Evolutionary conservation across 2,888 invertebrate genomes (phyloP).

Genomic region (Lycaena phlaeas): DNA sequence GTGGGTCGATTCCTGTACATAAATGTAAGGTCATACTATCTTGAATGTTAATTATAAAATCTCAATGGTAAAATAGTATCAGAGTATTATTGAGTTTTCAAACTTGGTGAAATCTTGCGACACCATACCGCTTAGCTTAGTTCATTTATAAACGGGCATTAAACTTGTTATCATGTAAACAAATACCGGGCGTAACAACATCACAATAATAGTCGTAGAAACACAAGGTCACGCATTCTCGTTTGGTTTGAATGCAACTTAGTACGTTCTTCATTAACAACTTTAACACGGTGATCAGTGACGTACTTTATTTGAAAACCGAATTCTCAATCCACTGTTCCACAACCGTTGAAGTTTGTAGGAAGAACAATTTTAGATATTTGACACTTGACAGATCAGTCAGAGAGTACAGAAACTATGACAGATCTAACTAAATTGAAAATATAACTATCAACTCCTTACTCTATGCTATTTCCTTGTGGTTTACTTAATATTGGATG

Average conservation of each 20-base stretch:
- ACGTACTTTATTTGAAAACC: slow-evolving; percentile 44
- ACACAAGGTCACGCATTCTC: slow-evolving; percentile 41
- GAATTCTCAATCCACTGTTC: slow-evolving; percentile 19
- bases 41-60: slow-evolving; percentile 31
- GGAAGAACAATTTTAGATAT: neutral
- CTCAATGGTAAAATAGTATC: slow-evolving; percentile 28
- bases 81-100: slow-evolving; percentile 29
- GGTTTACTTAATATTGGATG: too few relatives aligned
- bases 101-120: slow-evolving; percentile 27
- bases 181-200: slow-evolving; percentile 52
- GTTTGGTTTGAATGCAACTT: slow-evolving; percentile 33
- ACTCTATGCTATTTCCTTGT: too few relatives aligned
- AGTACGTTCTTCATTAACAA: slow-evolving; percentile 36
- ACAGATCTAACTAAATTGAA: too few relatives aligned
- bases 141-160: slow-evolving; percentile 27
- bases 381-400: slow-evolving; percentile 1
- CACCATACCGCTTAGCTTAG: slow-evolving; percentile 31
- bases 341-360: slow-evolving; percentile 33
- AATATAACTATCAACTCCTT: too few relatives aligned
- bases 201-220: slow-evolving; percentile 32
- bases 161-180: slow-evolving; percentile 47
- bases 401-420: too few relatives aligned
- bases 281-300: slow-evolving; percentile 36
- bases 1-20: slow-evolving; percentile 56
- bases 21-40: slow-evolving; percentile 52